These are phyloP conservation scores for Circaetus gallicus DNA, from an alignment of 2,113 vertebrate species.

Conservation along the genomic window DNA sequence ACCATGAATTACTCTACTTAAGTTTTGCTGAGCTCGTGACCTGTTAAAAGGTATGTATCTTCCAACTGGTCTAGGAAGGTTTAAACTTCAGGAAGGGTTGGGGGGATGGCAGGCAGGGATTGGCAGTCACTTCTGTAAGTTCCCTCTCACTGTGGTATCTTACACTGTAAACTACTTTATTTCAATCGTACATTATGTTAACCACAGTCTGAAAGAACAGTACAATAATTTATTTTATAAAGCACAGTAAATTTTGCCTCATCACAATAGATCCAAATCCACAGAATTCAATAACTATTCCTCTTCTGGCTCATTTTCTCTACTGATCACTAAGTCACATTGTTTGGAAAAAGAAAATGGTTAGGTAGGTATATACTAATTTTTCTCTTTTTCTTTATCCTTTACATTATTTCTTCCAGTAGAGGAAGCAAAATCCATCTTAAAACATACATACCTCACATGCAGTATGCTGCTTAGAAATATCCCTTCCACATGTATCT, in stretches of 20 bases:
- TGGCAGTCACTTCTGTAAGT: not conserved
- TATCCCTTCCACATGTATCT: not conserved
- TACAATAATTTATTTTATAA: not conserved
- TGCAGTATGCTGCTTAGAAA: not conserved
- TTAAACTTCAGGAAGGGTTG: not conserved
- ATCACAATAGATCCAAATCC: not conserved
- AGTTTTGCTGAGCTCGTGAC: not conserved
- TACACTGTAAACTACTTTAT: not conserved
- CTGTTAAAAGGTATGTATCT: not conserved
- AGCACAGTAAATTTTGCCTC: not conserved
- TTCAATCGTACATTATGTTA: not conserved
- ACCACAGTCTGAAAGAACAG: not conserved
- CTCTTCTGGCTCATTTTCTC: not conserved
- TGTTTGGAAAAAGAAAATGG: not conserved
- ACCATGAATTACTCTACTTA: not conserved
- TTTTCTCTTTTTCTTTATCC: not conserved
- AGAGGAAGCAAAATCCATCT: not conserved
- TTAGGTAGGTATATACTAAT: not conserved
- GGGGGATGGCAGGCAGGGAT: not conserved
- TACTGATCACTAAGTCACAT: not conserved
- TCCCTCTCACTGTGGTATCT: not conserved
- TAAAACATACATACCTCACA: not conserved
- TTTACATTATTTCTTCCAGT: not conserved
- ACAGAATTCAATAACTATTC: not conserved
- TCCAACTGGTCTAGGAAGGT: not conserved